Evolutionary conservation across 1,140 invertebrate species (phyloP), one percentile per base, ranked within the genome.

Genomic region (Sipha flava): DNA sequence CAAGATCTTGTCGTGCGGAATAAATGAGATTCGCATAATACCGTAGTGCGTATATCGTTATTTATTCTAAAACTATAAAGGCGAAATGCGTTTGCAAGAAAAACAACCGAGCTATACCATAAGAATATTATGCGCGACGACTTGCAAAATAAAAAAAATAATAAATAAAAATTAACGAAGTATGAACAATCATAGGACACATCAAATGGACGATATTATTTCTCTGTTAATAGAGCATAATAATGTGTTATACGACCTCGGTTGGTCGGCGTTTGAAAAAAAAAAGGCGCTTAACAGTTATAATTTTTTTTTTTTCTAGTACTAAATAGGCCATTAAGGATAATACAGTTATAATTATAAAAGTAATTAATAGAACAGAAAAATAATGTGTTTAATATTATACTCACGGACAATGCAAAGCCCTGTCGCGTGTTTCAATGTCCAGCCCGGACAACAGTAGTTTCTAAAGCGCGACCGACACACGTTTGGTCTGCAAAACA

Each of bases 391-490:
- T 72, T 47, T 40, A 7, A 70, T 12, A 47, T 26, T 70, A 81
- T 86, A 92, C 93, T 93, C 90, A 94, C 93, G 93, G 82, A 94
- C 90, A 82, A 93, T 89, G 85, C 93, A 95, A 31, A 93, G 87
- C 80, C 90, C 89, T 14, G 90, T 90, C 68, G 90, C 88, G 1
- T 88, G 88, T 82, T 92, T 91, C 81, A 89, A 89, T 9, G 89
- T 89, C 94, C 94, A 95, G 18, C 94, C 94, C 1, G 92, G 91
- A 87, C 94, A 95, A 86, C 94, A 95, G 83, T 91, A 91, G 81
- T 88, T 91, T 83, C 89, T 88, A 83, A 88, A 86, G 82, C 90
- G 88, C 57, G 88, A 88, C 81, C 92, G 88, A 84, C 93, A 95
- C 9, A 94, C 91, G 85, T 95, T 93, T 4, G 92, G 92, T 73